These are phyloP conservation scores for Bruchidius siliquastri DNA, from an alignment of 2,888 invertebrate genomes.

Conservation along the genomic window DNA sequence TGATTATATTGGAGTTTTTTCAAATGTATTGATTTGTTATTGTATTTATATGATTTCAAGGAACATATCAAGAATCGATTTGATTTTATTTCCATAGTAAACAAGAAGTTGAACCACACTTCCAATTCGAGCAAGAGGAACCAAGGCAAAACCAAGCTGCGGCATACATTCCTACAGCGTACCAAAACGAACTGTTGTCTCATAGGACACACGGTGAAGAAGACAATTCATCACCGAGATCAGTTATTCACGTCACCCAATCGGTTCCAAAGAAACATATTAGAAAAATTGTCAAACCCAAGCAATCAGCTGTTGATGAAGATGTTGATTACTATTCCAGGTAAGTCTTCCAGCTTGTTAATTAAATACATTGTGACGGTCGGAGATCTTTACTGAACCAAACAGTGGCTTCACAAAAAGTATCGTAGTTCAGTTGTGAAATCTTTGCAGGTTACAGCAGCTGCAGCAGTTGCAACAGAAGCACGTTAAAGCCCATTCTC, in stretches of 20 bases:
- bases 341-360: no score
- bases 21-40: no score
- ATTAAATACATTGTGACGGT: no score
- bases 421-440: no score
- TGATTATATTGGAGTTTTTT: no score
- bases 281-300: conserved; percentile 8
- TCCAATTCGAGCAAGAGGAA: conserved; percentile 7
- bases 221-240: conserved; percentile 6
- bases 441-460: conserved; percentile 3
- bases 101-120: not conserved
- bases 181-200: conserved; percentile 10
- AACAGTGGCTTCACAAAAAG: no score
- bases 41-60: no score
- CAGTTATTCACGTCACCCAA: conserved; percentile 10
- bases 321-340: conserved; percentile 7
- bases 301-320: conserved; percentile 8
- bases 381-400: no score
- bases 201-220: not conserved
- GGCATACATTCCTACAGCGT: not conserved
- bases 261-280: conserved; percentile 10
- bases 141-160: conserved; percentile 1
- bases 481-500: conserved; percentile 4
- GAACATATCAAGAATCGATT: not conserved
- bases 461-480: conserved; percentile 8
- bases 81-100: not conserved